Evolutionary conservation across 1,140 invertebrate genomes (phyloP), one percentile per base, ranked within the genome.

Genomic region (Drosophila malerkotliana): DNA sequence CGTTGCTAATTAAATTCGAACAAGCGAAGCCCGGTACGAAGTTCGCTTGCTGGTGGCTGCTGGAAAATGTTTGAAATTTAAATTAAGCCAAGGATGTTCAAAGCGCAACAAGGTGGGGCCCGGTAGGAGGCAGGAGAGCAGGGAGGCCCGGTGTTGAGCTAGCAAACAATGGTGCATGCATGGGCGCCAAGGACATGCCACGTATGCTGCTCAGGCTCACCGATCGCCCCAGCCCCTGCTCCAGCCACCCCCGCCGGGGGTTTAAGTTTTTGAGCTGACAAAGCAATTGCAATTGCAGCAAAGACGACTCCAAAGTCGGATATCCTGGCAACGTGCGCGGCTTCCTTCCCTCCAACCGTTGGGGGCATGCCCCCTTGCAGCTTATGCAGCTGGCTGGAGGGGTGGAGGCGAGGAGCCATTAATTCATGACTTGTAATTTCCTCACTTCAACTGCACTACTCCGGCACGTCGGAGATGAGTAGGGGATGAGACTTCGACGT

Each of bases 401-500:
- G 18, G 32, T 4, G 26, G 10, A 18, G 24, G 39, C 12, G 24
- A 39, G 53, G 28, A 74, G 72, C 81, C 81, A 90, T 90, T 90
- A 90, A 90, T 90, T 90, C 87, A 74, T 85, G 85, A 90, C 72
- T 90, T 90, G 87, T 90, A 90, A 90, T 90, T 90, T 90, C 85
- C 85, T 90, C 75, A 90, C 87, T 90, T 87, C 82, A 77, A 68
- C 71, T 79, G 75, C 83, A 80, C 52, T 14, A 62, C 28, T 52
- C 34, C 58, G 44, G 12, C 32, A 48, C 21, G 41, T 60, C 28
- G 58, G 24, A 18, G 45, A 44, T 49, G 69, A 45, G 39, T 4
- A 3, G 34, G 10, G 62, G 54, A 49, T 64, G 47, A 26, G 76
- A 57, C 37, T 53, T 44, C 49, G 64, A 63, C 44, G 76, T 63